Evolutionary conservation across 2,888 invertebrate species (phyloP).

Genomic region (Blastobasis adustella): DNA sequence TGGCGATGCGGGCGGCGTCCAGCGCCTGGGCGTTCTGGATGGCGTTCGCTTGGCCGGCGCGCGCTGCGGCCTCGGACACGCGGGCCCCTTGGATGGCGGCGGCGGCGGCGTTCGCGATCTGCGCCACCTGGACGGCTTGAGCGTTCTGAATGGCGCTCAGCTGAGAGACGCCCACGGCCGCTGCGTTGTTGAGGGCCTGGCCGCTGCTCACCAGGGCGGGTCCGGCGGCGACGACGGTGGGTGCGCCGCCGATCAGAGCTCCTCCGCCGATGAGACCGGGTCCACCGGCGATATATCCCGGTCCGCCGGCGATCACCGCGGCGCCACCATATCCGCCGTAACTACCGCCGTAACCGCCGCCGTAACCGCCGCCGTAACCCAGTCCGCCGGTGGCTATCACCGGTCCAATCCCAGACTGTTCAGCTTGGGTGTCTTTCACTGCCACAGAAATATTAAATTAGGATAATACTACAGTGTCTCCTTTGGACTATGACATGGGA

Average conservation of each 20-base stretch:
- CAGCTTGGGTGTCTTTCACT: constrained; percentile 33
- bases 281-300: constrained; percentile 14
- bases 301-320: constrained; percentile 21
- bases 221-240: constrained; percentile 14
- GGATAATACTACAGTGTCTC: too few relatives aligned
- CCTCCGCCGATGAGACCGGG: constrained; percentile 14
- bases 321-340: background rate
- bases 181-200: constrained; percentile 54
- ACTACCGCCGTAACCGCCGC: too few relatives aligned
- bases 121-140: constrained; percentile 57
- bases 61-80: constrained; percentile 54
- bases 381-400: too few relatives aligned
- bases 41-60: constrained; percentile 55
- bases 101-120: constrained; percentile 59
- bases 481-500: too few relatives aligned
- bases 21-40: constrained; percentile 62
- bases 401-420: constrained; percentile 27
- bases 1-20: constrained; percentile 57
- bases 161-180: constrained; percentile 57
- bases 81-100: constrained; percentile 64
- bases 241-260: constrained; percentile 1
- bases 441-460: constrained; percentile 15
- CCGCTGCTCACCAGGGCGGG: constrained; percentile 33
- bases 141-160: constrained; percentile 65
- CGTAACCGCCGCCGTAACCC: too few relatives aligned